Percentiles rank a stretch among this genome's conserved stretches.
These are phyloP conservation scores for Pseudomugil tenellus DNA, from an alignment of 2,797 vertebrate genomes.

Conservation along the genomic window DNA sequence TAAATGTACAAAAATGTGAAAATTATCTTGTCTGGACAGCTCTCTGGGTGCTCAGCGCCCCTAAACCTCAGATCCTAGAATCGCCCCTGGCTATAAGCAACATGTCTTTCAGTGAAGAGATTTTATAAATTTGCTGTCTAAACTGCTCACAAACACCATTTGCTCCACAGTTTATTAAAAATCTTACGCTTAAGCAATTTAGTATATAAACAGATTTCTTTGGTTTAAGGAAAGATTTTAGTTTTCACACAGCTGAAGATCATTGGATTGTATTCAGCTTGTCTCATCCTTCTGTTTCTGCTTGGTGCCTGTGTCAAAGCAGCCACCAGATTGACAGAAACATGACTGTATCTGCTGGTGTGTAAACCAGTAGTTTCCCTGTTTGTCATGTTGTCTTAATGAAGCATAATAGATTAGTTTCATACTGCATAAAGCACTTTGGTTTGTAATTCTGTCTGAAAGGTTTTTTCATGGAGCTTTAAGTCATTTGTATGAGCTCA, in stretches of 20 bases:
- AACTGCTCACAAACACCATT: background rate
- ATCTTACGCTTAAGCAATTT: too few species aligned
- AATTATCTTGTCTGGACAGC: too few species aligned
- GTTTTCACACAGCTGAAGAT: background rate
- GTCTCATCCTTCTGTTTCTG: background rate
- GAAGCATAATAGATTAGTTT: background rate
- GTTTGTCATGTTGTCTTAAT: background rate
- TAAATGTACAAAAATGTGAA: too few species aligned
- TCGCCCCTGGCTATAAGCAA: too few species aligned
- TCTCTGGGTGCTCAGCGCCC: too few species aligned
- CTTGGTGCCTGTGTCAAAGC: background rate
- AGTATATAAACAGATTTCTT: too few species aligned
- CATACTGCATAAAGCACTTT: background rate
- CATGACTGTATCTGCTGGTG: constrained; percentile 2
- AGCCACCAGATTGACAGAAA: background rate
- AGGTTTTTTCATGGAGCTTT: background rate
- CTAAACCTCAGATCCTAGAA: too few species aligned
- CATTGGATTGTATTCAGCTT: background rate
- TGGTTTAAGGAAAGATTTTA: background rate
- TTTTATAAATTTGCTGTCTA: background rate
- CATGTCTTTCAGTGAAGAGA: background rate
- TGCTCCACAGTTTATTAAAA: background rate
- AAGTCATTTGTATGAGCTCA: background rate
- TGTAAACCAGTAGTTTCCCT: background rate
- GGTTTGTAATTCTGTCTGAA: background rate